Base-by-base conservation (phyloP, 1,140 invertebrate species). In the Pantala flavescens region DNA sequence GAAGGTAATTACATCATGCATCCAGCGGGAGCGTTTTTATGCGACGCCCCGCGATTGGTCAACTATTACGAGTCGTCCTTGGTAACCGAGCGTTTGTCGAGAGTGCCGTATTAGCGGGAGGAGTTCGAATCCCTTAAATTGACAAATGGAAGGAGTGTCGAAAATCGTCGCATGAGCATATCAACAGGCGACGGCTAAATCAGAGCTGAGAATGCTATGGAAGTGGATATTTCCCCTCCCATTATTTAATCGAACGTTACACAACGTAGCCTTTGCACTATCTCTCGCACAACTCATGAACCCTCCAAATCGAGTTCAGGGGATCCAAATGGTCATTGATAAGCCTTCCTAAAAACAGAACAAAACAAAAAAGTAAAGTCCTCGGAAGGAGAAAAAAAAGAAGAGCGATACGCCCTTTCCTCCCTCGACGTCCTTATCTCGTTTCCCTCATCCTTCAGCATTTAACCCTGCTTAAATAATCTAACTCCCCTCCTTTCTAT, bases 271-370 rank as follows among this genome's bases (percentile, higher is more conserved):
- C 49, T 63, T 21, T 21, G 49, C n/a, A 3, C 49, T 63, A 63
- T 63, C 49, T 63, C 49, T 63, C n/a, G 49, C 49, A 63, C n/a
- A 63, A 21, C 49, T 63, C 12, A 63, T 63, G 49, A 63, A 63
- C 49, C 49, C 49, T 63, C 49, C n/a, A 63, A 63, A 63, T 19
- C 16, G 49, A 63, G 49, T 63, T 63, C 49, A 63, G 16, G 49
- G 49, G 49, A 63, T 21, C 49, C n/a, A 63, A 63, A 63, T 21
- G 49, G 49, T 63, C 49, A 63, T 63, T 63, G 49, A 63, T 63
- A 63, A 63, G 16, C 1, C 5, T 14, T 12, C 49, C 5, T 14
- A 3, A 19, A 12, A 63, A 63, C 3, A 19, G 12, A 63, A 19
- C 1, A 63, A 5, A 63, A 63, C 3, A 3, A 36, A 36, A 21